Evolutionary conservation across 2,888 invertebrate genomes (phyloP).

Genomic region (Nymphalis c-album): DNA sequence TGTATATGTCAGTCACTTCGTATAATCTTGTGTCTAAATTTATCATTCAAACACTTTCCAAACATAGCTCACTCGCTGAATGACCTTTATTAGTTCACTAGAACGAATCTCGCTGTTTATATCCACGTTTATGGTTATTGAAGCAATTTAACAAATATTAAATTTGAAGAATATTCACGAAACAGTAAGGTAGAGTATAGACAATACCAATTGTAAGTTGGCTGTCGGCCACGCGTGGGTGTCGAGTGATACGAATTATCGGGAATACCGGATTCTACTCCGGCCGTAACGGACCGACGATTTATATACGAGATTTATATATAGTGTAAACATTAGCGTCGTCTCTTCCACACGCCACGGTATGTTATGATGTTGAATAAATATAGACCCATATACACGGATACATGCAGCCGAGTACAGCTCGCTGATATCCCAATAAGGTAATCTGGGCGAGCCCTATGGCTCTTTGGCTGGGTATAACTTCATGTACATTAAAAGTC

Average conservation of each 20-base stretch:
- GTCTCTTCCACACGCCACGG: background rate
- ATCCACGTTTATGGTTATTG: background rate
- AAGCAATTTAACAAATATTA: background rate
- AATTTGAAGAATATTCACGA: background rate
- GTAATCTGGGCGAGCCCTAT: too few relatives aligned
- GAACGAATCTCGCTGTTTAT: too few relatives aligned
- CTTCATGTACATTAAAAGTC: too few relatives aligned
- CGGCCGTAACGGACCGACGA: slow-evolving; percentile 28
- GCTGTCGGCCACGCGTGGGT: slow-evolving; percentile 38
- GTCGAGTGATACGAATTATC: slow-evolving; percentile 37
- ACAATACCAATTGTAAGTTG: slow-evolving; percentile 25
- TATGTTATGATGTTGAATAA: background rate
- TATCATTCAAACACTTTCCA: too few relatives aligned
- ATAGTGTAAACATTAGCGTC: slow-evolving; percentile 11
- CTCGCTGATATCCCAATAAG: too few relatives aligned
- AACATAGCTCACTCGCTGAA: too few relatives aligned
- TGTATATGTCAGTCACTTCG: too few relatives aligned
- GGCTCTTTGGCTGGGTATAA: too few relatives aligned
- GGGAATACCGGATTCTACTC: slow-evolving; percentile 34
- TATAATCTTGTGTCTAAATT: too few relatives aligned
- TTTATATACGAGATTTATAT: slow-evolving; percentile 23
- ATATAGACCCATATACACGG: too few relatives aligned
- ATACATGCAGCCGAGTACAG: too few relatives aligned
- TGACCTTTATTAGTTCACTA: too few relatives aligned
- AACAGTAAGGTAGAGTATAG: background rate